phyloP scores from a whole-genome alignment of 1,140 invertebrate genomes.

The Lamellibrachia luymesi region DNA sequence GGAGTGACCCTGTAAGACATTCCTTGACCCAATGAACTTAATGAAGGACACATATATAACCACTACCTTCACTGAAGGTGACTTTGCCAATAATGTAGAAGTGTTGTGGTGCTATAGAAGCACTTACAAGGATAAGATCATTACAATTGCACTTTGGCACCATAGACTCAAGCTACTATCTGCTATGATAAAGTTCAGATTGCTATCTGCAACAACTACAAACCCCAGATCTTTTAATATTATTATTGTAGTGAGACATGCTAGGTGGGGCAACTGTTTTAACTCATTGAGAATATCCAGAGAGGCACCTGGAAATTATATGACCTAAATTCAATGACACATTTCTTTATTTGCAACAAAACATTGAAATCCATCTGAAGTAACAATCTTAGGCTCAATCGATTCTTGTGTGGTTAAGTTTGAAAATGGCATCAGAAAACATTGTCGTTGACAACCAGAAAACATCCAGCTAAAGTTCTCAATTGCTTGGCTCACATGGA shows the following conservation, averaged over 20 bases:
- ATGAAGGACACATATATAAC: not conserved
- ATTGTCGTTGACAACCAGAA: too few relatives aligned
- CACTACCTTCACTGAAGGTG: not conserved
- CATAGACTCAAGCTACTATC: not conserved
- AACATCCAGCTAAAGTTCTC: too few relatives aligned
- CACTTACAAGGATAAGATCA: not conserved
- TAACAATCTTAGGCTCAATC: too few relatives aligned
- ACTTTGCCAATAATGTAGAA: not conserved
- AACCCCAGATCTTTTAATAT: not conserved
- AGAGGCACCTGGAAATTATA: too few relatives aligned
- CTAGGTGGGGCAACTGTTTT: too few relatives aligned
- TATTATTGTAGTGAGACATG: not conserved
- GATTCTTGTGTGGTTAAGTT: too few relatives aligned
- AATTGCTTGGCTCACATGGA: too few relatives aligned
- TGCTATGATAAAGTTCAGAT: not conserved
- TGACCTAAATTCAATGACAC: too few relatives aligned
- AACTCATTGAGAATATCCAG: not conserved
- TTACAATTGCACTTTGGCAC: not conserved
- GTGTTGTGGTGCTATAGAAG: not conserved
- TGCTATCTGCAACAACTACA: not conserved
- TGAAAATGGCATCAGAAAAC: too few relatives aligned
- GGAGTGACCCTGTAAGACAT: not conserved
- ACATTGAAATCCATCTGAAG: too few relatives aligned
- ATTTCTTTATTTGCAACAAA: too few relatives aligned
- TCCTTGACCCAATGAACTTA: not conserved